Evolutionary conservation across 2,888 invertebrate species (phyloP).

Genomic region (Amitus sp.): DNA sequence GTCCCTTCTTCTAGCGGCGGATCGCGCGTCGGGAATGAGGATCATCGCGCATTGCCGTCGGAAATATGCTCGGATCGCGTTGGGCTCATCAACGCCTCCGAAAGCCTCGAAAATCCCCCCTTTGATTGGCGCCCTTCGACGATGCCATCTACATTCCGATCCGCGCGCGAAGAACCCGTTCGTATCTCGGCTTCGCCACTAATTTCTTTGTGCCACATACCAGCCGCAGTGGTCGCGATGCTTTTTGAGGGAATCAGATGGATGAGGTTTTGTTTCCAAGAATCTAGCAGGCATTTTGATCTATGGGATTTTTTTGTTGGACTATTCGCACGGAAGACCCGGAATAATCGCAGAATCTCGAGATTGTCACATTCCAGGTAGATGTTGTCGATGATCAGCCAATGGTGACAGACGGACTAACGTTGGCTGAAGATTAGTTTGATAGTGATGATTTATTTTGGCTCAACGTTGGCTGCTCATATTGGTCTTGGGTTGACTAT

Average conservation of each 20-base stretch:
- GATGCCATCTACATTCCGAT: conserved; percentile 62
- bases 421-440: no score
- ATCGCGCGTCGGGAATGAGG: conserved; percentile 56
- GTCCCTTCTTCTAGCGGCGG: conserved; percentile 50
- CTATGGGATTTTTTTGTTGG: neutral
- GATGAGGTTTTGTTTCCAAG: conserved; percentile 2
- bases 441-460: no score
- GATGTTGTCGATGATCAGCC: no score
- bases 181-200: neutral
- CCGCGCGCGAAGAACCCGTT: conserved; percentile 48
- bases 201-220: conserved; percentile 10
- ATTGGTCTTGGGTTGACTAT: no score
- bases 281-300: conserved; percentile 7
- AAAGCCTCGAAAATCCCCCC: conserved; percentile 9
- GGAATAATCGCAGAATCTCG: neutral
- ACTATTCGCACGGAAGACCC: neutral
- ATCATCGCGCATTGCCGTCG: conserved; percentile 42
- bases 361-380: neutral
- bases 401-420: no score
- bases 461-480: no score
- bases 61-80: conserved; percentile 61
- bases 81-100: conserved; percentile 60
- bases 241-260: conserved; percentile 3
- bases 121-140: conserved; percentile 57
- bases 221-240: neutral